Evolutionary conservation across 2,797 vertebrate genomes (phyloP).

Genomic region (Phylloscopus collybita): DNA sequence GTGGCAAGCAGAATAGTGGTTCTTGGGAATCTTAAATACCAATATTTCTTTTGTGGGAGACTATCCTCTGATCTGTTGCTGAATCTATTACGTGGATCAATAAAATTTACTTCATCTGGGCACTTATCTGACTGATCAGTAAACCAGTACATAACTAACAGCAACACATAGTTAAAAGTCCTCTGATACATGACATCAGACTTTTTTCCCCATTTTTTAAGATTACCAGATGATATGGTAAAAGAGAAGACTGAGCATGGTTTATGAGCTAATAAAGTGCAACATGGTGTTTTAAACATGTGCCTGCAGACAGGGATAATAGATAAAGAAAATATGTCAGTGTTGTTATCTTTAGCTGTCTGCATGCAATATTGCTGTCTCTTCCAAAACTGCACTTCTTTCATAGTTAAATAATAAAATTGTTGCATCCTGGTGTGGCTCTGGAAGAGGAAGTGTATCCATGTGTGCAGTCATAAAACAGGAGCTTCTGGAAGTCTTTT

Average conservation of each 20-base stretch:
- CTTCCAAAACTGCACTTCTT: background rate
- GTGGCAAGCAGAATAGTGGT: background rate
- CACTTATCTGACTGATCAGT: conserved; percentile 20
- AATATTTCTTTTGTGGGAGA: conserved; percentile 1
- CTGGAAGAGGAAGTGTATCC: conserved; percentile 16
- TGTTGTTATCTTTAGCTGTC: conserved; percentile 41
- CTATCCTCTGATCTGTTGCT: conserved; percentile 12
- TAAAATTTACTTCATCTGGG: conserved; percentile 21
- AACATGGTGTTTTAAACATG: background rate
- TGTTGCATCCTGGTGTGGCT: background rate
- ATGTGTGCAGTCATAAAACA: background rate
- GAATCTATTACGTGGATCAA: conserved; percentile 12
- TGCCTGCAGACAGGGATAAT: background rate
- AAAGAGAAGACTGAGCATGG: background rate
- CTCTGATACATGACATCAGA: conserved; percentile 10
- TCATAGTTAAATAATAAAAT: conserved; percentile 15
- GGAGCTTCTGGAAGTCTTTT: conserved; percentile 29
- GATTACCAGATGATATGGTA: background rate
- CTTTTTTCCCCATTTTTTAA: background rate
- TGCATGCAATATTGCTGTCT: background rate
- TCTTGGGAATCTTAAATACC: background rate
- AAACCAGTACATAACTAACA: background rate
- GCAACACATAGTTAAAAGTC: background rate
- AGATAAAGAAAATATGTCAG: conserved; percentile 10
- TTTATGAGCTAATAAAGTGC: conserved; percentile 43